These are phyloP conservation scores for Leptinotarsa defecta DNA, from an alignment of 1,140 invertebrate genomes.

Conservation along the genomic window DNA sequence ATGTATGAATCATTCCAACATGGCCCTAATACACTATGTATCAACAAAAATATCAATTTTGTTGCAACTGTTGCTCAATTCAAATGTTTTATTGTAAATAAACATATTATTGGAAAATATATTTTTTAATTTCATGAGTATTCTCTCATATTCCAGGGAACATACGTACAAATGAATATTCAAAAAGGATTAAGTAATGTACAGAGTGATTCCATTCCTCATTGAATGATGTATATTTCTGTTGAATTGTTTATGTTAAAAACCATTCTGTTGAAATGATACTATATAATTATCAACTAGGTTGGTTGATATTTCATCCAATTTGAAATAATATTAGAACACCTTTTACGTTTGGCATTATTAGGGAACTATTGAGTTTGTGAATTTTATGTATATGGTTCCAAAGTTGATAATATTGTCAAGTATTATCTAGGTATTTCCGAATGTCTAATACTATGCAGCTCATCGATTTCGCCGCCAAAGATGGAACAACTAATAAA, in stretches of 20 bases:
- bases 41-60: no score
- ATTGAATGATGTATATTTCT: no score
- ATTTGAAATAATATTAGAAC: background rate
- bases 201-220: no score
- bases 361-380: background rate
- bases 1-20: no score
- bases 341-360: background rate
- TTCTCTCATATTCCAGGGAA: no score
- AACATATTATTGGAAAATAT: no score
- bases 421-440: background rate
- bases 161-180: no score
- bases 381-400: background rate
- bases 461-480: background rate
- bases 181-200: no score
- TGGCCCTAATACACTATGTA: no score
- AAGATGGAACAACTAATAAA: background rate
- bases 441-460: background rate
- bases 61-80: no score
- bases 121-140: no score
- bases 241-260: background rate
- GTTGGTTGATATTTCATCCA: background rate
- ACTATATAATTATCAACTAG: conserved; percentile 1
- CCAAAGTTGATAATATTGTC: background rate
- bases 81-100: no score
- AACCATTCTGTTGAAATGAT: background rate